Conservation (phyloP, 2,797 vertebrate genomes). For the Phoebastria nigripes region DNA sequence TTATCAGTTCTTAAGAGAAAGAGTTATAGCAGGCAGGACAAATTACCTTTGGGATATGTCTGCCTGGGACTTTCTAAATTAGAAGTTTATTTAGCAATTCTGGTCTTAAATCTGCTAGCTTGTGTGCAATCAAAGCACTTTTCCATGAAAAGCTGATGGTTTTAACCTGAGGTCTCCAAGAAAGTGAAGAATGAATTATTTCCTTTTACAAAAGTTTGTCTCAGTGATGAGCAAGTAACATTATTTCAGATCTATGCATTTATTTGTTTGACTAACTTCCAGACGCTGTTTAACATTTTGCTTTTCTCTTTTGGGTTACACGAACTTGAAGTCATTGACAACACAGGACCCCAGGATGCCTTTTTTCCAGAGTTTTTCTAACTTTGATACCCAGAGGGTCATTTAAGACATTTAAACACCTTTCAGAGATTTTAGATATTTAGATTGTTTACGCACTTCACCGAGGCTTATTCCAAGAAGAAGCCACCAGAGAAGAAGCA, state of each 20-base stretch:
- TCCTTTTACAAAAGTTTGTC: background rate
- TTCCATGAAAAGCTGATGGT: background rate
- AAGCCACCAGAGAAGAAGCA: background rate
- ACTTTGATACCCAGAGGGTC: background rate
- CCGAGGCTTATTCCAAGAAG: background rate
- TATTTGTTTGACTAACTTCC: background rate
- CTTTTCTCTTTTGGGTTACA: background rate
- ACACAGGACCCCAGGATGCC: background rate
- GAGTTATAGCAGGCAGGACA: accelerated
- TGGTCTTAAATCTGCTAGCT: background rate
- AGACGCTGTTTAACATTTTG: background rate
- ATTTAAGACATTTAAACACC: background rate
- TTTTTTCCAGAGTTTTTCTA: background rate
- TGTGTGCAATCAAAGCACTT: background rate
- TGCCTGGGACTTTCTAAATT: background rate
- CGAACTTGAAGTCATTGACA: background rate
- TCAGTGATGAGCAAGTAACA: background rate
- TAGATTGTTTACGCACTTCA: background rate
- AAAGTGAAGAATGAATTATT: background rate
- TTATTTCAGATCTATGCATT: background rate
- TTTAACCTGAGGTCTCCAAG: background rate
- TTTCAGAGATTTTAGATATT: background rate
- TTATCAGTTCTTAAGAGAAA: background rate
- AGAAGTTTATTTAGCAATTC: background rate
- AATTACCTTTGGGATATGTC: background rate